phyloP scores from a whole-genome alignment of 2,888 invertebrate species.

The Pyralis farinalis region DNA sequence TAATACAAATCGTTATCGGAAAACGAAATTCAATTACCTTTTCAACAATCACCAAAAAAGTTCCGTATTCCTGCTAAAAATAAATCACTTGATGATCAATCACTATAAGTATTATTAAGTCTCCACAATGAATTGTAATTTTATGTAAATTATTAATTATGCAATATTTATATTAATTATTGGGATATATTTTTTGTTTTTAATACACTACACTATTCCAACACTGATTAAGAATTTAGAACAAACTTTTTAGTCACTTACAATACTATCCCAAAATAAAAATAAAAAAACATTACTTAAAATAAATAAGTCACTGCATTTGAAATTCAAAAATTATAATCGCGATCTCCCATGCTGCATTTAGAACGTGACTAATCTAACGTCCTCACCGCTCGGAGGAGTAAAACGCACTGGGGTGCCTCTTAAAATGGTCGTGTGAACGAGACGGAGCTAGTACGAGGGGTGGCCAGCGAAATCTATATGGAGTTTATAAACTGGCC shows the following conservation, averaged over 20 bases:
- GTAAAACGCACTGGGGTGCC: constrained; percentile 56
- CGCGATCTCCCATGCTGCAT: constrained; percentile 10
- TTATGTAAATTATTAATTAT: no score
- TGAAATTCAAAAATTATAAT: constrained; percentile 21
- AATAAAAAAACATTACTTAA: constrained; percentile 9
- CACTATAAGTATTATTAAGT: constrained; percentile 7
- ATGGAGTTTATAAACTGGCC: constrained; percentile 45
- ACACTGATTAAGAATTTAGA: background rate
- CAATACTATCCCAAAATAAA: constrained; percentile 17
- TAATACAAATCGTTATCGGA: no score
- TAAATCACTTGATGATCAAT: constrained; percentile 12
- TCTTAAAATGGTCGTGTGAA: constrained; percentile 36
- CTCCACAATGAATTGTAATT: no score
- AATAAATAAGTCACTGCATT: constrained; percentile 17
- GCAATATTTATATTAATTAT: background rate
- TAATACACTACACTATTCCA: background rate
- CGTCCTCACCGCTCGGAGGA: constrained; percentile 34
- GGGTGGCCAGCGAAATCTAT: constrained; percentile 50
- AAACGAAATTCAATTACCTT: no score
- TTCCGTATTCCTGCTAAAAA: background rate
- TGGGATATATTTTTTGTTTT: background rate
- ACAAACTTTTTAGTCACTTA: background rate
- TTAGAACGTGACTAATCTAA: constrained; percentile 3
- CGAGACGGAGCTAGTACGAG: constrained; percentile 39
- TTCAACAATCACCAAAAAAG: background rate